phyloP scores from a whole-genome alignment of 2,797 vertebrate species.

The Helostoma temminkii region DNA sequence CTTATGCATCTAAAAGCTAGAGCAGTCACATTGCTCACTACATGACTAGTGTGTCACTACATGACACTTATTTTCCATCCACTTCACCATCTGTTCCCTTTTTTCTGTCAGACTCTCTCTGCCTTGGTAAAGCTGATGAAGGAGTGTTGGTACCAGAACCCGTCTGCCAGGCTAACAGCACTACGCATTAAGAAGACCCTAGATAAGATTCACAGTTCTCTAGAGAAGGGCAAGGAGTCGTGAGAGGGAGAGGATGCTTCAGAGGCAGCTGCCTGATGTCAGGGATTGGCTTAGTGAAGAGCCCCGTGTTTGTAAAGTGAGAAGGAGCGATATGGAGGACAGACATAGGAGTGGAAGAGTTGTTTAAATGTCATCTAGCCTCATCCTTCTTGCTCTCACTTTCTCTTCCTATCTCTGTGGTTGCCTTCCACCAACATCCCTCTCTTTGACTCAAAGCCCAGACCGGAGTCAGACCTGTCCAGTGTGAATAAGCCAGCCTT shows the following conservation, averaged over 20 bases:
- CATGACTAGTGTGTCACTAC: background rate
- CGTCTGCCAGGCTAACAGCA: slow-evolving; percentile 86
- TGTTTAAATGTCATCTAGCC: slow-evolving; percentile 36
- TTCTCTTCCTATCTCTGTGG: slow-evolving; percentile 42
- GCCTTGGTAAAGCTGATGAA: slow-evolving; percentile 89
- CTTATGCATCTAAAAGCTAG: slow-evolving; percentile 1
- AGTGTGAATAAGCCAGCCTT: slow-evolving; percentile 45
- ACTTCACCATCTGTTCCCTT: slow-evolving; percentile 1
- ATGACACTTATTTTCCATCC: background rate
- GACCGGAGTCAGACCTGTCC: slow-evolving; percentile 26
- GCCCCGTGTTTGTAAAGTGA: slow-evolving; percentile 1
- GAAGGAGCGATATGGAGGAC: background rate
- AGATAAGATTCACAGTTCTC: slow-evolving; percentile 87
- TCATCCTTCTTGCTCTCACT: slow-evolving; percentile 41
- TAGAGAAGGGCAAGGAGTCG: slow-evolving; percentile 87
- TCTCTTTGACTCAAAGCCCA: slow-evolving; percentile 49
- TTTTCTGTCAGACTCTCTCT: slow-evolving; percentile 81
- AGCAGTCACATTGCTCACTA: slow-evolving; percentile 1
- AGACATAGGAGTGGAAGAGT: slow-evolving; percentile 26
- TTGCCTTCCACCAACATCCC: slow-evolving; percentile 54
- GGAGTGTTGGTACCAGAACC: slow-evolving; percentile 91
- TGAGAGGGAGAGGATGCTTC: slow-evolving; percentile 64
- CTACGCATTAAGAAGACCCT: slow-evolving; percentile 90
- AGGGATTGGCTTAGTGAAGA: slow-evolving; percentile 21
- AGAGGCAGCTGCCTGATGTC: slow-evolving; percentile 31